Base-by-base conservation (phyloP, 1,140 invertebrate species). In the Anoplophora glabripennis region DNA sequence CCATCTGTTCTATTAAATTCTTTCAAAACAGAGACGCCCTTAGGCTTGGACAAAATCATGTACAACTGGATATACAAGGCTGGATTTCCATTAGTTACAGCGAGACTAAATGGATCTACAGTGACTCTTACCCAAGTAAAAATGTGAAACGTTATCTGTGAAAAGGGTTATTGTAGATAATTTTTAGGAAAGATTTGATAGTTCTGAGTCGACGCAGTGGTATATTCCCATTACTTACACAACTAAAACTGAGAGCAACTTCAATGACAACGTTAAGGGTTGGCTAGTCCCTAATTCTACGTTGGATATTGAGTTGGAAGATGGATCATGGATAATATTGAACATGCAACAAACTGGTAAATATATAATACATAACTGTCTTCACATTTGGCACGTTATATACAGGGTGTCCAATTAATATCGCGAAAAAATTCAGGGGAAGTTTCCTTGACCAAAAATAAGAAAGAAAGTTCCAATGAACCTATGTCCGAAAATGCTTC, bases 151-250 rank as follows among this genome's bases (percentile, higher is more conserved):
- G 21, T 3, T 28, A 28, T 28, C n/a, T 28, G 5, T 28, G 5
- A 28, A 28, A 28, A 28, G 21, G 5, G 5, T 28, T 28, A 28
- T 28, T 2, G 21, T 28, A 28, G 5, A 28, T 28, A 28, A 28
- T 28, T 28, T 28, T 28, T 28, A 28, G 21, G 21, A 28, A 28
- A 28, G 21, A 5, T 28, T 28, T 28, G 21, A 28, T 3, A 5
- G 5, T 28, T 28, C 5, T 11, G 47, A 28, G 10, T 0, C 18
- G 0, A 49, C 37, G 8, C 0, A 37, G 1, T 64, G 62, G 62
- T 64, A 64, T 17, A 46, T 64, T 4, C 62, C 62, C 33, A 52
- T 64, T 4, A 64, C 38, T 11, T 64, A 56, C 35, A 55, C 57
- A 1, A 59, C 45, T 11, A 15, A 28, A 38, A 40, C 15, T n/a